phyloP scores from a whole-genome alignment of 1,140 invertebrate genomes.

The Caenorhabditis tropicalis region DNA sequence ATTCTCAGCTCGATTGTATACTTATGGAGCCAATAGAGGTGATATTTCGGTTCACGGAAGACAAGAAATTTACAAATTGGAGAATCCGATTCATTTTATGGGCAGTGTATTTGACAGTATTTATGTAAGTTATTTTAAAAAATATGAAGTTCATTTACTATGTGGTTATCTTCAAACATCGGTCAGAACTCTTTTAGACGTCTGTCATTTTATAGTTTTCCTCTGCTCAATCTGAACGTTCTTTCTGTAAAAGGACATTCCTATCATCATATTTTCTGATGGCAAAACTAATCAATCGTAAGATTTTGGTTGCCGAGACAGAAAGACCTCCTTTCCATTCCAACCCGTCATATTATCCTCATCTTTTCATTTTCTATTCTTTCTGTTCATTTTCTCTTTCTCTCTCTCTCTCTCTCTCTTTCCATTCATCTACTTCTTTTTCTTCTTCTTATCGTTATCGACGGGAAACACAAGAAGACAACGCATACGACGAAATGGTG shows the following conservation, averaged over 20 bases:
- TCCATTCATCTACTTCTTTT: not conserved
- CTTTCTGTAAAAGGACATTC: not conserved
- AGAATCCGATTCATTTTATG: conserved; percentile 63
- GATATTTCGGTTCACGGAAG: conserved; percentile 50
- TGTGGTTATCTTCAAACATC: not conserved
- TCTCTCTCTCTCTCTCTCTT: not conserved
- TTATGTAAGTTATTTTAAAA: conserved; percentile 61
- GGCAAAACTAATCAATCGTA: not conserved
- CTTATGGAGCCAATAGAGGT: conserved; percentile 61
- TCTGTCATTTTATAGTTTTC: too few species aligned
- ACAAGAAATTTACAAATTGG: conserved; percentile 52
- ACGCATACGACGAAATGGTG: conserved; percentile 26
- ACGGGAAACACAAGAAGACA: not conserved
- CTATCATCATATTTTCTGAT: not conserved
- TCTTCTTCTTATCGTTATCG: conserved; percentile 13
- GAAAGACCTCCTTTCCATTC: not conserved
- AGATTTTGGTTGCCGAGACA: not conserved
- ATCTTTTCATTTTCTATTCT: conserved; percentile 9
- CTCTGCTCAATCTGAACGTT: not conserved
- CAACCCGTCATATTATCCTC: not conserved
- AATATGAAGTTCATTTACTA: not conserved
- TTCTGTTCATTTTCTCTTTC: not conserved
- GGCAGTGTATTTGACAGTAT: conserved; percentile 65
- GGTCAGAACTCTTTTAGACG: too few species aligned
- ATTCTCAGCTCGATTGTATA: conserved; percentile 67